Base-by-base conservation (phyloP, 2,797 vertebrate genomes). In the Babyrousa celebensis region DNA sequence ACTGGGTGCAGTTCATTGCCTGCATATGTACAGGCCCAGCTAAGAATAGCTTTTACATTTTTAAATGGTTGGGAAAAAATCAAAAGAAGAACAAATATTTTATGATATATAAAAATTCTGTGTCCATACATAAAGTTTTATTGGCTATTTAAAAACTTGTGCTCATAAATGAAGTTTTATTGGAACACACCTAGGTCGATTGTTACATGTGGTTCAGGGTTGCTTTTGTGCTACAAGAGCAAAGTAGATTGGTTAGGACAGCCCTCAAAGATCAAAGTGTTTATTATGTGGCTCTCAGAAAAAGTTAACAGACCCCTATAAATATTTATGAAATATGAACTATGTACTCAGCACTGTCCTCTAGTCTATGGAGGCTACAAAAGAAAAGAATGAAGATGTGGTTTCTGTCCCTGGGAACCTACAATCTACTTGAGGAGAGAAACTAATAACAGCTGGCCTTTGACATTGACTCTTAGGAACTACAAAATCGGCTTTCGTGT, bases 291-390 rank as follows among this genome's bases (percentile, higher is more conserved):
- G 32, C 6, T 18, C 43, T 89, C 71, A 79, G 85, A 27, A 95
- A 67, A 72, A 11, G 14, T 67, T 48, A 63, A 32, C 27, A 15
- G 68, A 90, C 1, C 48, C 18, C 68, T 60, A 43, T 48, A 79
- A 85, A 62, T 85, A 89, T 67, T 85, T 62, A 80, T 75, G 56
- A 75, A 75, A 75, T 78, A 67, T 62, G 32, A 83, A 23, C 58
- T 48, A 36, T 84, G 58, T 79, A n/a, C 48, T 93, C n/a, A 70
- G 48, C 32, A 21, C 52, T 43, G 62, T 23, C 23, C 27, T 91
- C 43, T 68, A 15, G 6, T 87, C 18, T 54, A 6, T 2, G 1
- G 48, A 88, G 18, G 17, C 43, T 84, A 54, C 25, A 29, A 90
- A 32, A 78, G n/a, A 20, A 92, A 91, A 86, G 71, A 60, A 43